Evolutionary conservation across 1,140 invertebrate species (phyloP).

Genomic region (Oppia nitens): DNA sequence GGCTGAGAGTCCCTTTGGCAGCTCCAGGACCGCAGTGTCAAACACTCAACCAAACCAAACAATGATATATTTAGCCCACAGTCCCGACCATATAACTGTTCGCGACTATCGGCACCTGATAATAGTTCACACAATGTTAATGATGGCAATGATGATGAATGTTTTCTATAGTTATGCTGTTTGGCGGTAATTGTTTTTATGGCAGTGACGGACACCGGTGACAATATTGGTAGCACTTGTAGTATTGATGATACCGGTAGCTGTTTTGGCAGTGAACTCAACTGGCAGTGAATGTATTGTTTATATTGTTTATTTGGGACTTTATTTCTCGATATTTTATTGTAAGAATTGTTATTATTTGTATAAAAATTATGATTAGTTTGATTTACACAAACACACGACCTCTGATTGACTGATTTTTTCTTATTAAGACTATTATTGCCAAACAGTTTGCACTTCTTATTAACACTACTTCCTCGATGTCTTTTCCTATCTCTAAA

Average conservation of each 20-base stretch:
- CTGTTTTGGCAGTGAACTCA: not conserved
- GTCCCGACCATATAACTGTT: too few relatives aligned
- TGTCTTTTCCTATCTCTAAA: not conserved
- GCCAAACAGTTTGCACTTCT: not conserved
- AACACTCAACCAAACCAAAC: not conserved
- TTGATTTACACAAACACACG: not conserved
- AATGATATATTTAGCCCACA: too few relatives aligned
- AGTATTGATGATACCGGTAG: not conserved
- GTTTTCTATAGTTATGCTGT: not conserved
- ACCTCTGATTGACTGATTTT: not conserved
- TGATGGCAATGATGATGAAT: too few relatives aligned
- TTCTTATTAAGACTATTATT: not conserved
- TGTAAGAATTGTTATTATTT: not conserved
- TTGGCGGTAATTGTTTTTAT: not conserved
- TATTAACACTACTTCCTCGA: not conserved
- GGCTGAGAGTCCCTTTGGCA: slow-evolving; percentile 10
- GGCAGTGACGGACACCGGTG: not conserved
- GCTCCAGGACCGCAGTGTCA: slow-evolving; percentile 4
- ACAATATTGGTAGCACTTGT: not conserved
- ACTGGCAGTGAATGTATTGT: not conserved
- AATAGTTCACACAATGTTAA: too few relatives aligned
- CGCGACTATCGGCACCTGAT: too few relatives aligned
- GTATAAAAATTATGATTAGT: not conserved
- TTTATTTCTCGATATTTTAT: not conserved
- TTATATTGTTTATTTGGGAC: not conserved